phyloP scores from a whole-genome alignment of 2,797 vertebrate species.

The Arctocebus calabarensis region DNA sequence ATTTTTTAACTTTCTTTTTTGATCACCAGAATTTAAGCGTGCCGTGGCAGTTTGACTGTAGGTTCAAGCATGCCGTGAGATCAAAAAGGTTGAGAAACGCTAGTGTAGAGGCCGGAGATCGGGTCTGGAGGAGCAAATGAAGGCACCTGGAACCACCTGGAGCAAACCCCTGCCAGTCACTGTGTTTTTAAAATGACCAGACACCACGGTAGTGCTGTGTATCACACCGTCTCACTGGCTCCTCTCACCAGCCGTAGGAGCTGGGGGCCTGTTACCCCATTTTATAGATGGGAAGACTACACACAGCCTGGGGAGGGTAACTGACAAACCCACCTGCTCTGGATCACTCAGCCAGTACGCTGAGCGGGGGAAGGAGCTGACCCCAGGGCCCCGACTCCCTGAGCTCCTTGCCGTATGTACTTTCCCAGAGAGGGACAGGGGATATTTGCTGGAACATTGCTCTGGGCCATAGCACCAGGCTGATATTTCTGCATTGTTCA shows the following conservation, averaged over 20 bases:
- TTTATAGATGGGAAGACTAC: background rate
- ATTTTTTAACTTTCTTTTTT: no score
- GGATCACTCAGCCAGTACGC: background rate
- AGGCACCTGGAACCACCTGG: background rate
- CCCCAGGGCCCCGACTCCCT: background rate
- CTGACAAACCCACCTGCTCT: fast-evolving
- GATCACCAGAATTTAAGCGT: no score
- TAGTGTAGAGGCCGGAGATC: fast-evolving
- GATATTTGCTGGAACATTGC: background rate
- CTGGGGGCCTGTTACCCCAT: background rate
- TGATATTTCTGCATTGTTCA: background rate
- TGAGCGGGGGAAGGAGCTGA: background rate
- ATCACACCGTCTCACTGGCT: background rate
- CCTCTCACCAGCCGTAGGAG: background rate
- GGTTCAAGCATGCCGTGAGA: no score
- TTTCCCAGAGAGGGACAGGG: background rate
- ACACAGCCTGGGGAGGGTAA: background rate
- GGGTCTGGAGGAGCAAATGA: no score
- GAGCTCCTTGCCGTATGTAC: fast-evolving
- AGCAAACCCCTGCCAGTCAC: fast-evolving
- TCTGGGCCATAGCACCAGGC: background rate
- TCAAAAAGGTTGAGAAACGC: no score
- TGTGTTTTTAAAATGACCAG: background rate
- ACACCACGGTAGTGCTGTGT: fast-evolving
- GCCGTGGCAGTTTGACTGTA: no score